Percentiles rank a stretch among this genome's conserved stretches.
phyloP scores from a whole-genome alignment of 2,113 vertebrate species.

The Meriones unguiculatus region DNA sequence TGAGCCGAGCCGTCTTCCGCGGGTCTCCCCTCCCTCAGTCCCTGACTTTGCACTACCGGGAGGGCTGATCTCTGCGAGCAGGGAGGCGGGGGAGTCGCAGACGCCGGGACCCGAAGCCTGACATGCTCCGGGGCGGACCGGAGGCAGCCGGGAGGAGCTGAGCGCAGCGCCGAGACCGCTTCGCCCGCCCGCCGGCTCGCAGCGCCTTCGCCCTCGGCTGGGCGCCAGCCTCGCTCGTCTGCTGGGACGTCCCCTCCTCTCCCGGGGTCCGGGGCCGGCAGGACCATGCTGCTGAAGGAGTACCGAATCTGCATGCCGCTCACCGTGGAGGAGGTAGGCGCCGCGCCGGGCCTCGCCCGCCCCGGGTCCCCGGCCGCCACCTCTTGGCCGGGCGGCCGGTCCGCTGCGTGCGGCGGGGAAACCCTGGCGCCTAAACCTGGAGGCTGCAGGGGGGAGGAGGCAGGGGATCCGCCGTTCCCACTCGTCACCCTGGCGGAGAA shows the following conservation, averaged over 20 bases:
- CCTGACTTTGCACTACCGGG: conserved; percentile 73
- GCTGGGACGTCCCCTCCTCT: conserved; percentile 19
- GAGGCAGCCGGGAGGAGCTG: conserved; percentile 71
- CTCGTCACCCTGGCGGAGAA: conserved; percentile 37
- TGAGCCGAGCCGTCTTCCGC: conserved; percentile 60
- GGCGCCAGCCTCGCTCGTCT: conserved; percentile 16
- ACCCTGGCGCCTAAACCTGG: neutral
- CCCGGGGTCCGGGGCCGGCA: conserved; percentile 73
- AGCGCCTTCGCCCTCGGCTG: conserved; percentile 35
- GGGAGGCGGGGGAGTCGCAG: conserved; percentile 50
- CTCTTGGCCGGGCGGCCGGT: neutral
- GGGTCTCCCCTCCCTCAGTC: conserved; percentile 74
- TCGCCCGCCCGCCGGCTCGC: neutral
- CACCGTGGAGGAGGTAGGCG: conserved; percentile 97
- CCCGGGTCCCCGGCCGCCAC: conserved; percentile 57
- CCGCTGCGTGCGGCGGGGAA: conserved; percentile 33
- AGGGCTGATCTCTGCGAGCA: conserved; percentile 25
- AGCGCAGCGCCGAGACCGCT: conserved; percentile 46
- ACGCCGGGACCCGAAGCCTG: conserved; percentile 64
- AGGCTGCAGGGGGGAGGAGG: conserved; percentile 14
- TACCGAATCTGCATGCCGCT: conserved; percentile 99
- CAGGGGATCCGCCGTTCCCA: neutral
- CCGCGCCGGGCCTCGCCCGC: conserved; percentile 75
- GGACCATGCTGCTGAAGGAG: conserved; percentile 97
- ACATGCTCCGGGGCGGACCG: conserved; percentile 69